Base-by-base conservation (phyloP, 2,797 vertebrate genomes). In the Carapus acus region DNA sequence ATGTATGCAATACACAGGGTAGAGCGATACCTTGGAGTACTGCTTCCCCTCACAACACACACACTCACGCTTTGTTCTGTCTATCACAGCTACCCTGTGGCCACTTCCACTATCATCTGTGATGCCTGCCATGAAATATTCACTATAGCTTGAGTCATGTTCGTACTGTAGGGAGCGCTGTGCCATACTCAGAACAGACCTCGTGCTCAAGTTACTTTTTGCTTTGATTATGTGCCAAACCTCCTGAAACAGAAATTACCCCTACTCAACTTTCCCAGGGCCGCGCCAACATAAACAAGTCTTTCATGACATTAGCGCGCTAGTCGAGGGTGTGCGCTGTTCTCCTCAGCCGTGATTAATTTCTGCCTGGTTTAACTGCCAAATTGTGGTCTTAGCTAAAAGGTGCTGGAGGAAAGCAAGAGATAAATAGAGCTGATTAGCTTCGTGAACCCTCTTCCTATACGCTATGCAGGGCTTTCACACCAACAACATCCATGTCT, bases 71-170 rank as follows among this genome's bases (percentile, higher is more conserved):
- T 75, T 66, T 75, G 54, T 59, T 69, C 66, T 78, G 63, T 63
- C 67, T 60, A 24, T 67, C 70, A 67, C 51, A 57, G 63, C 68
- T 64, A 64, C 73, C 76, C 78, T 55, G 42, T 80, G 80, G 83
- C 75, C 74, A 60, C 49, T 45, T 40, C 45, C 37, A 46, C 77
- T 71, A 65, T 78, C 80, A 78, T 69, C 66, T 59, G 61, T 65
- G 59, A 73, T 48, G 48, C 67, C 75, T 58, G 58, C 44, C 71
- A 82, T 85, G 73, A 82, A 85, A 86, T 82, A 85, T 83, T 83
- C 75, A 79, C 73, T 53, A 67, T 64, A 50, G 65, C 56, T 41
- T 64, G 70, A 82, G 74, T 82, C 77, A 70, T 72, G 76, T 79
- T 75, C 72, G 67, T 57, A 63, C 77, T 49, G 56, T 62, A 49